phyloP scores from a whole-genome alignment of 2,113 vertebrate species.

The Pelmatolapia mariae region DNA sequence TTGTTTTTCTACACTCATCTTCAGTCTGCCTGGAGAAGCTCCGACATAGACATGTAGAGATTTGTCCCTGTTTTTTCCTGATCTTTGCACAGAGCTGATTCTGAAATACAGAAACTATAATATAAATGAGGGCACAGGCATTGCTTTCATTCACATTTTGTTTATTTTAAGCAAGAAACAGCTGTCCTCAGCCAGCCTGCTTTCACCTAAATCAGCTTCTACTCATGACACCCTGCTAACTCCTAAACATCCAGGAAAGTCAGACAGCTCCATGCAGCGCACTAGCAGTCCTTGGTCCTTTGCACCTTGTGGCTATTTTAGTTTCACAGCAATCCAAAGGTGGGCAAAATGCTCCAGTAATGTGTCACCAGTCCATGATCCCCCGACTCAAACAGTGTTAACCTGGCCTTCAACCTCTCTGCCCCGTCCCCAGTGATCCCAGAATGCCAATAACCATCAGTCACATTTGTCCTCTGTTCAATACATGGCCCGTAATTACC shows the following conservation, averaged over 20 bases:
- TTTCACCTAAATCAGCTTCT: not conserved
- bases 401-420: not conserved
- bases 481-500: not conserved
- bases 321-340: not conserved
- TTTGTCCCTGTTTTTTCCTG: not conserved
- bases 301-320: not conserved
- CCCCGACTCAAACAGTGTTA: not conserved
- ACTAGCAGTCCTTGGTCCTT: not conserved
- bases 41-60: not conserved
- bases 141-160: not conserved
- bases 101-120: not conserved
- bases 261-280: not conserved
- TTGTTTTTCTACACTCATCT: not conserved
- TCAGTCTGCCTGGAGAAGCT: accelerated
- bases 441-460: not conserved
- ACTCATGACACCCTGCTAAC: not conserved
- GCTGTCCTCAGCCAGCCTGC: not conserved
- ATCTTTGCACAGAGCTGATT: not conserved
- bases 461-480: not conserved
- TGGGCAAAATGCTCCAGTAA: not conserved
- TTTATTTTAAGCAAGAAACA: not conserved
- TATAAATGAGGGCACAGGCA: not conserved
- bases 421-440: not conserved
- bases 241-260: not conserved
- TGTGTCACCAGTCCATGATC: not conserved